phyloP scores from a whole-genome alignment of 2,797 vertebrate species.

The Sebastes itinus region DNA sequence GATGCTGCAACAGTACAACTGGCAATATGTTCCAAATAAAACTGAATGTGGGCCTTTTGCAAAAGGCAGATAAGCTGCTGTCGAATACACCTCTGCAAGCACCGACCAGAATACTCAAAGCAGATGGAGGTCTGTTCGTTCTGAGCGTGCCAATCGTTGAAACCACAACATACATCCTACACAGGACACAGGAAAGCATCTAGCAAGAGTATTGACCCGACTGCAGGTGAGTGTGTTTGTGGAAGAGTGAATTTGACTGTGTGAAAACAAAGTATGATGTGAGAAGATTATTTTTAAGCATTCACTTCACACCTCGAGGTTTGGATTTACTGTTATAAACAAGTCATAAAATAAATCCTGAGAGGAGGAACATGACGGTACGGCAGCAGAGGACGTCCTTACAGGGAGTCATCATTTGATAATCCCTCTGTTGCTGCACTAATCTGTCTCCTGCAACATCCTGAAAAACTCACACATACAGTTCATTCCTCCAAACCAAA shows the following conservation, averaged over 20 bases:
- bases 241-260: not conserved
- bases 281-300: constrained; percentile 10
- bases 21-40: constrained; percentile 1
- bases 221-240: constrained; percentile 16
- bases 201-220: not conserved
- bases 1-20: not conserved
- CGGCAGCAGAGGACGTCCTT: constrained; percentile 25
- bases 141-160: not conserved
- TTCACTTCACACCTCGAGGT: constrained; percentile 29
- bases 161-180: constrained; percentile 29
- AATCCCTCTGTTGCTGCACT: constrained; percentile 51
- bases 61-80: constrained; percentile 8
- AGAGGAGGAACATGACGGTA: constrained; percentile 15
- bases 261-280: not conserved
- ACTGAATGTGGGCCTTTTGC: constrained; percentile 5
- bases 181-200: constrained; percentile 10
- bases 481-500: not conserved
- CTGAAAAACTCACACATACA: not conserved
- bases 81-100: constrained; percentile 23
- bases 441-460: constrained; percentile 38
- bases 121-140: constrained; percentile 22
- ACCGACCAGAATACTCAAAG: constrained; percentile 3
- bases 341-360: constrained; percentile 16
- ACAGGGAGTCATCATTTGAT: constrained; percentile 28
- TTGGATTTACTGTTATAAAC: constrained; percentile 22